Evolutionary conservation across 2,888 invertebrate species (phyloP), one percentile per base, ranked within the genome.

Genomic region (Embidobia sp.): DNA sequence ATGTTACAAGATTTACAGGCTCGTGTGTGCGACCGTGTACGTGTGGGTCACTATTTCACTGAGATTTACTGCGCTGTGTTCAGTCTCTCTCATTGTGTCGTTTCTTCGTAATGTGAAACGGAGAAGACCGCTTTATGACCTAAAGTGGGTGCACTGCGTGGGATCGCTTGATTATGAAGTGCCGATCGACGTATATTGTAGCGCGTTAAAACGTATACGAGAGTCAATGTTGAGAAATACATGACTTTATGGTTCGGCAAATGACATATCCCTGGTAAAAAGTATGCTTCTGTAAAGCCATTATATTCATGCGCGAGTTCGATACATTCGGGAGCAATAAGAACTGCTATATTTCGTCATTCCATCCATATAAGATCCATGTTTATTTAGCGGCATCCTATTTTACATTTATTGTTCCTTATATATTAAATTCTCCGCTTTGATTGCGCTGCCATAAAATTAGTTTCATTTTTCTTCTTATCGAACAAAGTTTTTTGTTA

Each of bases 131-230:
- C 64, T 76, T 76, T 76, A 76, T 69, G 59, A 49, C 70, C 70
- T 18, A 76, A 76, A 76, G 76, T 76, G 75, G 67, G 63, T 63
- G 75, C 69, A 33, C 55, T 69, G 76, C 76, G 76, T 76, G 70
- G 66, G 77, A 77, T 77, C 72, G 55, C 61, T 77, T 77, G 70
- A 77, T 77, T 77, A 77, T 77, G 66, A 77, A 77, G 77, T 77
- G 77, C 72, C 77, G 77, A 77, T 77, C 72, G 77, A 77, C 77
- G 77, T 72, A 77, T 72, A 72, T 74, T 66, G 74, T 61, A 16
- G 66, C 44, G 74, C 73, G 59, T 73, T 73, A 77, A 77, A 72
- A 66, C 59, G 51, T 72, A 72, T 66, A 59, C 64, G 37, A 46
- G 53, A 77, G 51, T 76, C 70, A 69, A 70, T 70, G 57, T 69